Base-by-base conservation (phyloP, 2,797 vertebrate genomes). In the Lacerta agilis region DNA sequence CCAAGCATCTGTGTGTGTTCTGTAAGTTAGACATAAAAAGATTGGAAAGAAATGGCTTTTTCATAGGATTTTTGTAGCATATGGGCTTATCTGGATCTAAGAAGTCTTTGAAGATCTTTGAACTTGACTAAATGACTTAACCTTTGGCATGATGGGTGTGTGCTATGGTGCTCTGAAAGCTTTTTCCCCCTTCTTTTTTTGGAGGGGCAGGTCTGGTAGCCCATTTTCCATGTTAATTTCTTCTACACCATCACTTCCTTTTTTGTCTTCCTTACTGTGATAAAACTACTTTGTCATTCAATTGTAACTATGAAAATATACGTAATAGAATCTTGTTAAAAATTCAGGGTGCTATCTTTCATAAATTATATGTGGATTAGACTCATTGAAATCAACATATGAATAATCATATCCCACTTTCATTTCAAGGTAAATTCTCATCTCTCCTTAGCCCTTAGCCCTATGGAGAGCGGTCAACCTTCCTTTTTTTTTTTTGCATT, bases 71-170 rank as follows among this genome's bases (percentile, higher is more conserved):
- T 97, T 96, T 94, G 96, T 96, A 97, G 97, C 97, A 97, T 97
- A 97, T 98, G 97, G 97, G 97, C 97, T 98, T 97, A 97, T 98
- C 97, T 98, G 98, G 98, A 98, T 99, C 98, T 98, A 96, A 98
- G 97, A 95, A 93, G 93, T 91, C 97, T 98, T 98, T 98, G 97
- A 98, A 98, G 97, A 97, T 95, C 97, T 99, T 98, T 99, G 98
- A 98, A 98, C 98, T 98, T 97, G 96, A 97, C 97, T 98, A 98
- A 98, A 98, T 98, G 98, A 97, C 97, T 98, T 98, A 97, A 98
- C 98, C 98, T 98, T 97, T 98, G 97, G 97, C 98, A 94, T 94
- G 94, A 96, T 96, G 97, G 96, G 97, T 97, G 96, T 97, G 96
- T 96, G 92, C 67, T 91, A 87, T 38, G 80, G 89, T 71, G 89